Percentiles rank a stretch among this genome's conserved stretches.
Evolutionary conservation across 2,797 vertebrate genomes (phyloP).

Genomic region (Galaxias olidus): DNA sequence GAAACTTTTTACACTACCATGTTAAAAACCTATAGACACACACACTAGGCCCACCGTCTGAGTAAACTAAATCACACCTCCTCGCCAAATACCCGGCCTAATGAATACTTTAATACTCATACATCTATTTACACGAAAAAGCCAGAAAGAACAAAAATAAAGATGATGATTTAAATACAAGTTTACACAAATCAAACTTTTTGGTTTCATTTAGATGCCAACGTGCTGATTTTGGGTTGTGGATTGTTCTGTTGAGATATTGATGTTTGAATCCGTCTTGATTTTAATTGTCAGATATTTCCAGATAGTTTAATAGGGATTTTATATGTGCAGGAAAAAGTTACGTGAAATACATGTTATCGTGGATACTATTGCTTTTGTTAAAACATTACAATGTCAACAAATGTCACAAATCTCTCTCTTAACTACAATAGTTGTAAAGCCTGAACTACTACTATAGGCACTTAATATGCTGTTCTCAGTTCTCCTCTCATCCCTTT

Average conservation of each 20-base stretch:
- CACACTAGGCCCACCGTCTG: conserved; percentile 8
- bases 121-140: conserved; percentile 68
- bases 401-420: too few relatives aligned
- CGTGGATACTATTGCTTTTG: too few relatives aligned
- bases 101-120: conserved; percentile 24
- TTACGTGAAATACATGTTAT: too few relatives aligned
- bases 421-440: too few relatives aligned
- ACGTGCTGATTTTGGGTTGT: conserved; percentile 7
- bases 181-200: conserved; percentile 21
- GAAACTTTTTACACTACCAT: conserved; percentile 21
- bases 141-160: conserved; percentile 25
- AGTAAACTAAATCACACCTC: conserved; percentile 8
- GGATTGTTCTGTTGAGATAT: background rate
- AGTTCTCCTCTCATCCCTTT: background rate
- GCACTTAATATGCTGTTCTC: background rate
- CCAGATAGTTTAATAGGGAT: too few relatives aligned
- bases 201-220: background rate
- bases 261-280: too few relatives aligned
- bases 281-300: too few relatives aligned
- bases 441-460: too few relatives aligned
- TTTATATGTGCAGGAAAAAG: too few relatives aligned
- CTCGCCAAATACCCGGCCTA: background rate
- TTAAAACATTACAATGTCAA: too few relatives aligned
- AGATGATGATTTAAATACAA: conserved; percentile 48
- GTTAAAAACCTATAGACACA: conserved; percentile 16